phyloP scores from a whole-genome alignment of 2,888 invertebrate species.

The Steinernema carpocapsae region DNA sequence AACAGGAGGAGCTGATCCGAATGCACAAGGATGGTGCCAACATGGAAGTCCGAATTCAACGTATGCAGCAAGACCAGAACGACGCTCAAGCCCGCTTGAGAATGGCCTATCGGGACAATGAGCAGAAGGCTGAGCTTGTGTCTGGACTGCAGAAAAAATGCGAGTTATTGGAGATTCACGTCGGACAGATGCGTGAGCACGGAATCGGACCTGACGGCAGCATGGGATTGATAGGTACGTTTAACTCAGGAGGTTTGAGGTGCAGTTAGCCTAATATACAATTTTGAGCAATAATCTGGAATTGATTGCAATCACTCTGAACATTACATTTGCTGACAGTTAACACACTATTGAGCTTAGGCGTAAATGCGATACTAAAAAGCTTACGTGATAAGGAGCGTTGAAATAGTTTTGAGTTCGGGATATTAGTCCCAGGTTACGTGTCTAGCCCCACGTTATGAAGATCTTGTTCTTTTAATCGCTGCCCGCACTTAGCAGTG shows the following conservation, averaged over 20 bases:
- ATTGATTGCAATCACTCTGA: too few relatives aligned
- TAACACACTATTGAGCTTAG: too few relatives aligned
- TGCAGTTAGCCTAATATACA: not conserved
- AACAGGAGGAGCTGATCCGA: not conserved
- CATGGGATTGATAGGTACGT: constrained; percentile 2
- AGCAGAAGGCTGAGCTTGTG: constrained; percentile 44
- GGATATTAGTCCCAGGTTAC: too few relatives aligned
- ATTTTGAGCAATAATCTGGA: too few relatives aligned
- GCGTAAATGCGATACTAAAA: too few relatives aligned
- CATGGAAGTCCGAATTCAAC: constrained; percentile 56
- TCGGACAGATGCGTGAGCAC: constrained; percentile 52
- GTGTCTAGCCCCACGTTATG: too few relatives aligned
- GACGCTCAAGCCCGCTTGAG: constrained; percentile 55
- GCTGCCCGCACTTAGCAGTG: too few relatives aligned
- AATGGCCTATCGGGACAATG: constrained; percentile 17
- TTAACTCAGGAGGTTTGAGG: too few relatives aligned
- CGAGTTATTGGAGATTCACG: constrained; percentile 55
- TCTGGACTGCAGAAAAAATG: not conserved
- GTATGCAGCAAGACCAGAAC: constrained; percentile 63
- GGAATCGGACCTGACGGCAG: constrained; percentile 28
- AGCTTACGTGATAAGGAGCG: too few relatives aligned
- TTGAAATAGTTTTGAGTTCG: too few relatives aligned
- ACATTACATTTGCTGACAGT: too few relatives aligned
- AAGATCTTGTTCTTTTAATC: too few relatives aligned
- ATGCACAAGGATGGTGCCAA: constrained; percentile 46